phyloP scores from a whole-genome alignment of 2,113 vertebrate genomes.

The Chinchilla lanigera region DNA sequence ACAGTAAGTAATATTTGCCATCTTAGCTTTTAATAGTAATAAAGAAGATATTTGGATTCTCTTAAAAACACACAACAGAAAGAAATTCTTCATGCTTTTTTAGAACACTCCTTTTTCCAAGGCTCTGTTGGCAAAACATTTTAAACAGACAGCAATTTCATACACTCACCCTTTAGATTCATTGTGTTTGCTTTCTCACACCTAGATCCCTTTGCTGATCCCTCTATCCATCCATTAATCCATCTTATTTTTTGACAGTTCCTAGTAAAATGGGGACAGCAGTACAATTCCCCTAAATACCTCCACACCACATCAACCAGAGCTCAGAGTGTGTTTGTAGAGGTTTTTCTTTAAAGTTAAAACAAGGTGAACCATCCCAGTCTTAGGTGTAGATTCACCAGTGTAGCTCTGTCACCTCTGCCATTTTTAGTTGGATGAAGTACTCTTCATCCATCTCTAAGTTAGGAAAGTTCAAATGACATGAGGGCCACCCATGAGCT shows the following conservation, averaged over 20 bases:
- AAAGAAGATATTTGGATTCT: not conserved
- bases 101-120: not conserved
- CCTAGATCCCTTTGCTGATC: no score
- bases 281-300: not conserved
- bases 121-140: not conserved
- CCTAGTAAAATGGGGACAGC: not conserved
- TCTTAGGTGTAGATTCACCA: not conserved
- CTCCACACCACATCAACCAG: not conserved
- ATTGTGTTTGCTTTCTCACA: not conserved
- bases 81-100: not conserved
- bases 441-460: not conserved
- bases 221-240: not conserved
- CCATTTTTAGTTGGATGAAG: not conserved
- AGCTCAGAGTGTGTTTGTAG: not conserved
- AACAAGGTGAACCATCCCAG: not conserved
- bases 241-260: not conserved
- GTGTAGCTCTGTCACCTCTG: not conserved
- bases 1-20: not conserved
- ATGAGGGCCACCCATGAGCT: not conserved
- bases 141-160: not conserved
- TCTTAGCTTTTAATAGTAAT: not conserved
- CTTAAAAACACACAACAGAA: not conserved
- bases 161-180: not conserved
- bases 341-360: not conserved
- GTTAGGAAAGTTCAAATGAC: not conserved